Conservation (phyloP, 2,888 invertebrate genomes). For the Temnothorax ravouxi region DNA sequence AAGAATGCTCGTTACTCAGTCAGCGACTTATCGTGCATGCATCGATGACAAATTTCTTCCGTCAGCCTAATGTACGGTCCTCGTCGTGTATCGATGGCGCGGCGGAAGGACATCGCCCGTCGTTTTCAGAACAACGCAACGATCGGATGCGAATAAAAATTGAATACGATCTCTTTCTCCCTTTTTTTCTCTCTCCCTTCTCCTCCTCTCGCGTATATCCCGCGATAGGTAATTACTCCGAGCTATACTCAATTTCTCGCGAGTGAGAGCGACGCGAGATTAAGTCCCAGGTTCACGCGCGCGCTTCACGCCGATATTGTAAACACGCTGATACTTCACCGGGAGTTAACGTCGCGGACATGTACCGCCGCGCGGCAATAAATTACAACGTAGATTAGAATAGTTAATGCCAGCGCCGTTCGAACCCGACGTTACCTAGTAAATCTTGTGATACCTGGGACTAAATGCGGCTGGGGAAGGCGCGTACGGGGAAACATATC, state of each 20-base stretch:
- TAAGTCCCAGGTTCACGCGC: constrained; percentile 2
- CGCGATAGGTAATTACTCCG: constrained; percentile 9
- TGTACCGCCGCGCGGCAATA: constrained; percentile 33
- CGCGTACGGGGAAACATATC: neutral
- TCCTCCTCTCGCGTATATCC: neutral
- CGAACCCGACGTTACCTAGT: constrained; percentile 32
- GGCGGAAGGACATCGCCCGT: neutral
- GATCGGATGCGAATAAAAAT: neutral
- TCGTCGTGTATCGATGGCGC: neutral
- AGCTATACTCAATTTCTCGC: constrained; percentile 42
- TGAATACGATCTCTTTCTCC: neutral
- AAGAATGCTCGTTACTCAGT: constrained; percentile 20
- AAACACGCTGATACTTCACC: constrained; percentile 50
- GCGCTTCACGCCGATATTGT: constrained; percentile 40
- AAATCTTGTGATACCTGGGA: constrained; percentile 38
- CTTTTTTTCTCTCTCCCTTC: too few relatives aligned
- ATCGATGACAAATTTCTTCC: constrained; percentile 37
- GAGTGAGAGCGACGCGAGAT: constrained; percentile 23
- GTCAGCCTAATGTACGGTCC: constrained; percentile 27
- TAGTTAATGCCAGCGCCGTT: constrained; percentile 48
- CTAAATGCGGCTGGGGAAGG: neutral
- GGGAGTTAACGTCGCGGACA: constrained; percentile 53
- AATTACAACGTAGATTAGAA: constrained; percentile 53
- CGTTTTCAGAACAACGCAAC: neutral
- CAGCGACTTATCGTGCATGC: constrained; percentile 31